Evolutionary conservation across 2,888 invertebrate genomes (phyloP), one percentile per base, ranked within the genome.

Genomic region (Hermaeophaga mercurialis): DNA sequence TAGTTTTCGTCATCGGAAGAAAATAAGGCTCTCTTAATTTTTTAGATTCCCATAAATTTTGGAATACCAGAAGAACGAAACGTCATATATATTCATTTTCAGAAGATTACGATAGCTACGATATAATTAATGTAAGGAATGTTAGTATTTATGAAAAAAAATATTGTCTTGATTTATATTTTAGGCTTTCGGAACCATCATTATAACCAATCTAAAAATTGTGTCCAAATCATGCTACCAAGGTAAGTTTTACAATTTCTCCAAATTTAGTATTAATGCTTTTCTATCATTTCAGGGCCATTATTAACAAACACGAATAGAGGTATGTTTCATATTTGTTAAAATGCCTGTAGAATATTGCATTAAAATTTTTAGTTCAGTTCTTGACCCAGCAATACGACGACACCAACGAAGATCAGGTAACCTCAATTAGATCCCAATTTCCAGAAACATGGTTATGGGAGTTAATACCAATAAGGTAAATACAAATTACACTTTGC

Each of bases 381-480:
- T 70, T 67, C 44, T 31, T 70, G 49, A 72, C 66, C 28, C 67
- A 69, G 31, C 66, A 70, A 14, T 72, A 72, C 52, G 62, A 63
- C 22, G 55, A 60, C 28, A 63, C 66, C 11, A 63, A 65, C 48
- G 70, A 73, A 14, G 70, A 71, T 17, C 63, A 59, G 45, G 61
- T 55, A 1, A 64, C 74, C 2, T 67, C 73, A 1, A 71, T 77
- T 2, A 64, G 83, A 52, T 79, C 80, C 0, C 78, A 76, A 58
- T 81, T 81, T 59, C 82, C 83, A 1, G 82, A 87, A 80, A 85
- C 87, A 0, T 88, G 87, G 87, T 73, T 88, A 0, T 88, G 87
- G 87, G 84, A 86, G 11, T 67, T 85, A 34, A 73, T 80, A 14
- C 76, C 79, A 8, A 77, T 78, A 6, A 77, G 78, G 81, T 81